Evolutionary conservation across 2,113 vertebrate genomes (phyloP).

Genomic region (Alouatta palliata): DNA sequence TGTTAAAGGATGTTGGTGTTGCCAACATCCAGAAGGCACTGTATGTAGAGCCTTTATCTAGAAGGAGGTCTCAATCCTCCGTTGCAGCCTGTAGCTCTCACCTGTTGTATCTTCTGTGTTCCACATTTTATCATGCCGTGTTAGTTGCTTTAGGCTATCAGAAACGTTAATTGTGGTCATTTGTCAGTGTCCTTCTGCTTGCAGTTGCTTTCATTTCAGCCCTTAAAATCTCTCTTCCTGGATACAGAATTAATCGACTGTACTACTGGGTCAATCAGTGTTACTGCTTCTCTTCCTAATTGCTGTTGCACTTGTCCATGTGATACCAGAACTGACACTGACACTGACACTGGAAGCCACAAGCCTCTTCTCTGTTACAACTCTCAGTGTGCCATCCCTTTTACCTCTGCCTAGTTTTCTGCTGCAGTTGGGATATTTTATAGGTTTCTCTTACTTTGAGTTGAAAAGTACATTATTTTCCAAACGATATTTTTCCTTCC

Average conservation of each 20-base stretch:
- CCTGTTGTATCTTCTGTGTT: conserved; percentile 61
- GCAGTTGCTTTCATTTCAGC: conserved; percentile 62
- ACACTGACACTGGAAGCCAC: not conserved
- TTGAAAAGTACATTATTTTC: not conserved
- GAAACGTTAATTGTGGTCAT: conserved; percentile 73
- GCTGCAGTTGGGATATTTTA: not conserved
- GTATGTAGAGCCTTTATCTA: not conserved
- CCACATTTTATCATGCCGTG: conserved; percentile 62
- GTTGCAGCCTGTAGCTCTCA: conserved; percentile 50
- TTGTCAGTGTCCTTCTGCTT: conserved; percentile 66
- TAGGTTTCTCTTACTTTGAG: not conserved
- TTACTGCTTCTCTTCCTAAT: conserved; percentile 49
- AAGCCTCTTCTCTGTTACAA: not conserved
- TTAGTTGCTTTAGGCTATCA: conserved; percentile 70
- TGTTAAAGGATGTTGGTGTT: not conserved
- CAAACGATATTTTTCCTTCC: not conserved
- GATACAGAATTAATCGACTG: conserved; percentile 67
- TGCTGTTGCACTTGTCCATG: not conserved
- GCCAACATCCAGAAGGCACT: not conserved
- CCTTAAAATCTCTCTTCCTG: conserved; percentile 59
- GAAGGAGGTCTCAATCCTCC: conserved; percentile 50
- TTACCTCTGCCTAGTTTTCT: not conserved
- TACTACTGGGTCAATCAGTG: conserved; percentile 57
- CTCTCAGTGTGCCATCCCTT: not conserved
- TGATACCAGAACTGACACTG: conserved; percentile 7